phyloP scores from a whole-genome alignment of 2,797 vertebrate species.

The Karalla daura region DNA sequence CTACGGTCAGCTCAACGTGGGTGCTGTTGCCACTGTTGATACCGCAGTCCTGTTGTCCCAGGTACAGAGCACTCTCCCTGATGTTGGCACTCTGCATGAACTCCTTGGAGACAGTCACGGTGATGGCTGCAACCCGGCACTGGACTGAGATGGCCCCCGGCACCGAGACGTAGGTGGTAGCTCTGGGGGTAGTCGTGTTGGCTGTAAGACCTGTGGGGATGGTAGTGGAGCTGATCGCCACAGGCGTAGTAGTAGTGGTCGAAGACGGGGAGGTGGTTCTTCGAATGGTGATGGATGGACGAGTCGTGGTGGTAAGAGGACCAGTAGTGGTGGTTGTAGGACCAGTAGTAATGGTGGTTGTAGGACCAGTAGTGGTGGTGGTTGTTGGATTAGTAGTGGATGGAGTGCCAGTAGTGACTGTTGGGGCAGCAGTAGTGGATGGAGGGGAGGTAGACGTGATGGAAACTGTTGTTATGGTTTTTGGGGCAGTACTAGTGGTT shows the following conservation, averaged over 20 bases:
- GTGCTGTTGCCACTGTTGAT: constrained; percentile 79
- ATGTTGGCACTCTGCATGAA: constrained; percentile 83
- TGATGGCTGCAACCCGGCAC: constrained; percentile 81
- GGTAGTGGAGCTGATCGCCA: not conserved
- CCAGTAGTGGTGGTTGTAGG: not conserved
- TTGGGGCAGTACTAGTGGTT: not conserved
- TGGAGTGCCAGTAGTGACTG: not conserved
- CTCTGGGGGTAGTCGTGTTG: not conserved
- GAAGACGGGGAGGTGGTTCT: not conserved
- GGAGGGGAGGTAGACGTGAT: no score
- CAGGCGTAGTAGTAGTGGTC: not conserved
- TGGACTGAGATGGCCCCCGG: constrained; percentile 70
- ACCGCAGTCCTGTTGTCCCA: constrained; percentile 84
- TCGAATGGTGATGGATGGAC: not conserved
- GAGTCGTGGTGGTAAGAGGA: not conserved
- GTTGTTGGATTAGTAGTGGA: not conserved
- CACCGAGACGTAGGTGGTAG: not conserved
- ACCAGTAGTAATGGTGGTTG: not conserved
- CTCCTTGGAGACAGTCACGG: constrained; percentile 78
- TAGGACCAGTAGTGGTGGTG: not conserved
- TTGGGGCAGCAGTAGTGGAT: not conserved
- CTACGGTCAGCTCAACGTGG: constrained; percentile 80
- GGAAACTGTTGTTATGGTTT: not conserved
- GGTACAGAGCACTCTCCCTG: constrained; percentile 80
- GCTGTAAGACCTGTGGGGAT: not conserved